Conservation (phyloP, 2,797 vertebrate genomes). For the Merluccius polli region DNA sequence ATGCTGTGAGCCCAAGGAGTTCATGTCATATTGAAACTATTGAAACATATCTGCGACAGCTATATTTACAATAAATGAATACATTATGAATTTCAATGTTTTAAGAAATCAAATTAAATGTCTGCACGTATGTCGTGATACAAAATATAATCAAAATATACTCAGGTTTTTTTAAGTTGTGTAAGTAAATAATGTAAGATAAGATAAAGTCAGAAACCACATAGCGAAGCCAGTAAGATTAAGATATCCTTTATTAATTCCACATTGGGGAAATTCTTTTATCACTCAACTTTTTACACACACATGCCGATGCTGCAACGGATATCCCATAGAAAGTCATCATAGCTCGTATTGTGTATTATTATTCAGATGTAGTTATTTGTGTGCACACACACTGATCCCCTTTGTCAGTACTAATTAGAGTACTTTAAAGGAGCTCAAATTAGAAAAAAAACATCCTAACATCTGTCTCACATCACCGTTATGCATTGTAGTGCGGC, state of each 20-base stretch:
- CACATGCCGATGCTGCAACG: too few species aligned
- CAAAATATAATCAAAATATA: not conserved
- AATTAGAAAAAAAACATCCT: slow-evolving; percentile 29
- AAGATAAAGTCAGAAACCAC: not conserved
- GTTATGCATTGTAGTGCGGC: slow-evolving; percentile 60
- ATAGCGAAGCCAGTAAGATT: not conserved
- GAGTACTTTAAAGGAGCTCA: slow-evolving; percentile 21
- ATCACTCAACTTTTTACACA: too few species aligned
- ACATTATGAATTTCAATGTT: not conserved
- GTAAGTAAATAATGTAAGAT: not conserved
- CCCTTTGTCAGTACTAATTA: slow-evolving; percentile 42
- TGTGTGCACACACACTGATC: slow-evolving; percentile 34
- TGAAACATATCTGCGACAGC: too few species aligned
- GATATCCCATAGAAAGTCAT: not conserved
- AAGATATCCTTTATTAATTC: too few species aligned
- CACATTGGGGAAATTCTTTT: too few species aligned
- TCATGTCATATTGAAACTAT: not conserved
- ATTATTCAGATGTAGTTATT: not conserved
- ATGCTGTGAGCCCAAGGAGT: not conserved
- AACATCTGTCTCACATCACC: slow-evolving; percentile 64
- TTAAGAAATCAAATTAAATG: not conserved
- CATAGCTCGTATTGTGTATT: not conserved
- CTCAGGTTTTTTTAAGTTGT: not conserved
- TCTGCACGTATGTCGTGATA: not conserved
- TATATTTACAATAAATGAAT: not conserved